These are phyloP conservation scores for Agrotis puta DNA, from an alignment of 2,888 invertebrate genomes.

Conservation along the genomic window DNA sequence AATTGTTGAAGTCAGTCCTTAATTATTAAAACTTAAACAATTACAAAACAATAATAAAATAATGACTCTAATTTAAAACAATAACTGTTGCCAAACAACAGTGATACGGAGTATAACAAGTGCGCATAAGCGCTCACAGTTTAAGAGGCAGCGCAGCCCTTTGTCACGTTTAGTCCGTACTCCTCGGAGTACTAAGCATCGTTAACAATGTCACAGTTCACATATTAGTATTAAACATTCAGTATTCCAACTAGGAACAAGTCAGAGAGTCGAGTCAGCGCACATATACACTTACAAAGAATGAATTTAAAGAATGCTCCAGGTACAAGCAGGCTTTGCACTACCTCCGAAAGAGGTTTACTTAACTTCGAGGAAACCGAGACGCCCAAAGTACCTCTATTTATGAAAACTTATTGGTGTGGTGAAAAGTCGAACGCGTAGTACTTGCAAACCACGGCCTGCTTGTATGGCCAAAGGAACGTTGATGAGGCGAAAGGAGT, in stretches of 20 bases:
- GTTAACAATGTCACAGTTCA: constrained; percentile 72
- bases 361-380: no score
- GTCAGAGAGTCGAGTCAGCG: background rate
- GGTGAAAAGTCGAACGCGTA: no score
- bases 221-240: background rate
- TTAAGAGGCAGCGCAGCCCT: constrained; percentile 69
- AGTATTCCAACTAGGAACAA: background rate
- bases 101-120: constrained; percentile 61
- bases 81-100: constrained; percentile 37
- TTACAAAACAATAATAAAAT: background rate
- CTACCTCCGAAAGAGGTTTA: background rate
- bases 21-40: constrained; percentile 3
- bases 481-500: no score
- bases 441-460: no score
- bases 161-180: constrained; percentile 75
- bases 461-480: no score
- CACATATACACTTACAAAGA: background rate
- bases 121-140: constrained; percentile 68
- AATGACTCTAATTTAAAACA: constrained; percentile 13
- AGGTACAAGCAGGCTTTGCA: background rate
- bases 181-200: constrained; percentile 70
- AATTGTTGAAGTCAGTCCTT: background rate
- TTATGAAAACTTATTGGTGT: no score
- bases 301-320: background rate
- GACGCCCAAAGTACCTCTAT: background rate